Evolutionary conservation across 2,888 invertebrate genomes (phyloP).

Genomic region (Lydus trimaculatus): DNA sequence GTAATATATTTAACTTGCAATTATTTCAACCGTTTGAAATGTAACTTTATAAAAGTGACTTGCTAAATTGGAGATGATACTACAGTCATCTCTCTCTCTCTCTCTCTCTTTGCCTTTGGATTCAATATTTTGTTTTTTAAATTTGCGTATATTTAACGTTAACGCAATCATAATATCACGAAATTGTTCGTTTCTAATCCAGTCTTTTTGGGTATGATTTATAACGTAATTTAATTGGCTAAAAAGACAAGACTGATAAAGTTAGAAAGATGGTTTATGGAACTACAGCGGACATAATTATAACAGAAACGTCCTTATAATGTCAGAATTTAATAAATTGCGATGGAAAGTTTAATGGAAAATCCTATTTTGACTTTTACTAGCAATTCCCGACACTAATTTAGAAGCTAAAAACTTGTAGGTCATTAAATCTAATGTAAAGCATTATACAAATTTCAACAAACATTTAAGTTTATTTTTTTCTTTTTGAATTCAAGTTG

Average conservation of each 20-base stretch:
- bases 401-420: neutral
- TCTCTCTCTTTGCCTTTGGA: no score
- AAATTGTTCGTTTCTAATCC: neutral
- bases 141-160: neutral
- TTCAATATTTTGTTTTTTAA: neutral
- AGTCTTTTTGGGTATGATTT: neutral
- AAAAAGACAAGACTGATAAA: conserved; percentile 26
- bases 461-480: no score
- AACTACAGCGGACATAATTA: conserved; percentile 22
- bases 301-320: conserved; percentile 26
- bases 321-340: conserved; percentile 25
- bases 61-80: neutral
- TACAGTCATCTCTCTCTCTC: no score
- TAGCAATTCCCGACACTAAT: neutral
- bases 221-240: conserved; percentile 20
- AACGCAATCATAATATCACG: neutral
- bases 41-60: neutral
- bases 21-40: neutral
- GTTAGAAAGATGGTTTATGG: conserved; percentile 27
- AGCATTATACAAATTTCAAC: neutral
- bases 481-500: no score
- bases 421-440: neutral
- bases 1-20: neutral
- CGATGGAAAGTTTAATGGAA: conserved; percentile 15
- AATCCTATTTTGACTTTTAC: conserved; percentile 21